Evolutionary conservation across 1,140 invertebrate species (phyloP), one percentile per base, ranked within the genome.

Genomic region (Zaprionus vittiger): DNA sequence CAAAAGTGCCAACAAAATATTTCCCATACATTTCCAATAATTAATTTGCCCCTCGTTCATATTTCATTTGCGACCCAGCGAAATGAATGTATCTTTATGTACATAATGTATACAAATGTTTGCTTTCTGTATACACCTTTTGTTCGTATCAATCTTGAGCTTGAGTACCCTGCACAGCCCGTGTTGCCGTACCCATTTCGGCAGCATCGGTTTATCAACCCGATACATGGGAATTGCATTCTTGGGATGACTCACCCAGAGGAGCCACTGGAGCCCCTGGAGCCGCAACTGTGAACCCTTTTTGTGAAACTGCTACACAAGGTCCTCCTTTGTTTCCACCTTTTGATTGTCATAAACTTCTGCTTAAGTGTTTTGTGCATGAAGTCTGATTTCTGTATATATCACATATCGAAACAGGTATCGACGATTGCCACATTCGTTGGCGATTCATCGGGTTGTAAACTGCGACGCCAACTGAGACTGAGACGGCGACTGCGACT

Each of bases 331-430:
- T 74, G 72, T 44, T 37, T 52, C 22, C 37, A 2, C 49, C 38
- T 67, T 67, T 52, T 60, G 38, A 70, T 75, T 75, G 73, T 75
- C 67, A 75, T 75, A 75, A 75, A 75, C 41, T 71, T 75, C 22
- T 71, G 67, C 67, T 75, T 75, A 75, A 75, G 67, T 75, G 72
- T 70, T 66, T 52, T 62, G 57, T 74, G 67, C 73, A 75, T 75
- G 63, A 69, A 74, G 65, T 20, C 57, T 17, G 49, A 56, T 62
- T 20, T 73, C 26, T 67, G 31, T 69, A 67, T 59, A 56, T 31
- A 70, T 75, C 54, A 54, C 47, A 62, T 70, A 71, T 71, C 37
- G 59, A 70, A 75, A 60, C 56, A 68, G 56, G 71, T 66, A 73
- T 73, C 62, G 54, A 62, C 28, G 64, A 68, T 68, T 68, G 47